Base-by-base conservation (phyloP, 2,113 vertebrate genomes). In the Chinchilla lanigera region DNA sequence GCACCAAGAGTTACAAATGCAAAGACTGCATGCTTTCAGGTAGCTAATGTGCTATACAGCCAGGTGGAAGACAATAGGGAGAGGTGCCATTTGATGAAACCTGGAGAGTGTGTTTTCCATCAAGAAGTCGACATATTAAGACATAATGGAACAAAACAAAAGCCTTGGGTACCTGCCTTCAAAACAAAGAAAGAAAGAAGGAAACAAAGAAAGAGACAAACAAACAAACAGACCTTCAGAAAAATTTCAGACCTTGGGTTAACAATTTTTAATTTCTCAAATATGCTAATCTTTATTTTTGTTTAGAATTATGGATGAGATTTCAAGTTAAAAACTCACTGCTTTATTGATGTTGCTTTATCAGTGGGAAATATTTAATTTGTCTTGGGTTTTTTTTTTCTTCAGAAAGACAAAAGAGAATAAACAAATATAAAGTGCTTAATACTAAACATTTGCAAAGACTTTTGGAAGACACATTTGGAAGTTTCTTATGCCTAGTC, bases 271-370 rank as follows among this genome's bases (percentile, higher is more conserved):
- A 69, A 54, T 20, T 75, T 11, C 44, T 52, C 2, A 4, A 61
- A 90, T 93, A 90, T 85, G 3, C 86, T 71, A 71, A 71, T 38
- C 9, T 85, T 63, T n/a, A 30, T 41, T 89, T 90, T 92, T 67
- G 30, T 28, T 95, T 52, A 81, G 85, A 95, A 85, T 94, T 89
- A 88, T n/a, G 80, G 35, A 41, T 95, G 90, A 60, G 20, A 73
- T 20, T 83, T 17, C 54, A 83, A 73, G 47, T 84, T 89, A 30
- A 93, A 93, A 82, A 7, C 26, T 91, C 35, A 77, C 0, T 93
- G 22, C 26, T 33, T 78, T 78, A 78, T 50, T 78, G 44, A 17
- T 22, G 80, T 1, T 93, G 19, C 16, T 30, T 96, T 67, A 71
- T 67, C 20, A 86, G 22, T 78, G 52, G 10, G 50, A 86, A 33